phyloP scores from a whole-genome alignment of 2,888 invertebrate species.

The Caprella mutica region DNA sequence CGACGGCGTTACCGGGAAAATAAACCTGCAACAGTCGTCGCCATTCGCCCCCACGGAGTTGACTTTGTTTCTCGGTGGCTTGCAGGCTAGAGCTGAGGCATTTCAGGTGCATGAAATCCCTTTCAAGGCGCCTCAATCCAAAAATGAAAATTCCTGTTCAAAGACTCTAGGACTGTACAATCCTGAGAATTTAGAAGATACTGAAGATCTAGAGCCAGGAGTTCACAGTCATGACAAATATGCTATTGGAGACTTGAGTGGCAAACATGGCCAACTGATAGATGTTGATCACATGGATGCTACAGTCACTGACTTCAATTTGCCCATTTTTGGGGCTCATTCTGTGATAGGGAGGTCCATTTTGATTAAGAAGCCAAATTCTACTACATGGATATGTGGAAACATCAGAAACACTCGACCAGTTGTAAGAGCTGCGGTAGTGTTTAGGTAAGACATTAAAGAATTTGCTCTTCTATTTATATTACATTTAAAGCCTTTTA shows the following conservation, averaged over 20 bases:
- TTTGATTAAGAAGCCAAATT: constrained; percentile 52
- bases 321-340: constrained; percentile 66
- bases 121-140: constrained; percentile 37
- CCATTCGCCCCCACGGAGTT: constrained; percentile 73
- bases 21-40: constrained; percentile 65
- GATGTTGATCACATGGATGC: constrained; percentile 43
- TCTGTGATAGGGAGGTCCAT: constrained; percentile 71
- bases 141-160: constrained; percentile 33
- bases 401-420: constrained; percentile 37
- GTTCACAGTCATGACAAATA: constrained; percentile 80
- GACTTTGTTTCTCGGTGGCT: constrained; percentile 48
- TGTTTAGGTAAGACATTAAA: no score
- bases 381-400: constrained; percentile 42
- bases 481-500: no score
- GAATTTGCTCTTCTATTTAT: no score
- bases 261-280: constrained; percentile 56
- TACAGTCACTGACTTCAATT: constrained; percentile 65
- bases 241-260: constrained; percentile 75
- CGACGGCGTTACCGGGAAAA: constrained; percentile 64
- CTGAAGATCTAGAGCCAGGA: constrained; percentile 42
- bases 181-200: constrained; percentile 47
- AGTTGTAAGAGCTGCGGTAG: constrained; percentile 63
- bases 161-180: constrained; percentile 61
- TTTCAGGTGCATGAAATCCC: constrained; percentile 44
- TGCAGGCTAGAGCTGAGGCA: constrained; percentile 39